Conservation (phyloP, 37 sponge, comb jelly and placozoan genomes). For the Agelas oroides region DNA sequence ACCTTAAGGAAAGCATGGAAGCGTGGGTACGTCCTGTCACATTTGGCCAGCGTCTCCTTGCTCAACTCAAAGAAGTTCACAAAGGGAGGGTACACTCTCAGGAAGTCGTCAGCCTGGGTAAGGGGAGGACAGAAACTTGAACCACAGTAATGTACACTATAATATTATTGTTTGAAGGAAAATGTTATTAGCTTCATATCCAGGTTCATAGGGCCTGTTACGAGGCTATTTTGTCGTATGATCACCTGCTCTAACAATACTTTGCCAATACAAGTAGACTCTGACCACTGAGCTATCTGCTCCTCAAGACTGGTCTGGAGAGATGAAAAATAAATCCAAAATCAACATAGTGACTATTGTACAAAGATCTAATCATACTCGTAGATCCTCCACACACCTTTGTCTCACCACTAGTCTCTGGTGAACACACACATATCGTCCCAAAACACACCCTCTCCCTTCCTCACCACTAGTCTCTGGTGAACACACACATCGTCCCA, state of each 20-base stretch:
- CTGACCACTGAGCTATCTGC: conserved; percentile 55
- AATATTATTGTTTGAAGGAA: too few relatives aligned
- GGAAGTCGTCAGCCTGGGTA: conserved; percentile 76
- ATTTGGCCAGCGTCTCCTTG: conserved; percentile 79
- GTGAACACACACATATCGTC: too few relatives aligned
- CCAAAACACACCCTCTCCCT: too few relatives aligned
- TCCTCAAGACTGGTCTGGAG: conserved; percentile 44
- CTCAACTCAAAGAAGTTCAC: conserved; percentile 91
- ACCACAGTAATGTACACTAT: too few relatives aligned
- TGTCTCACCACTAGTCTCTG: too few relatives aligned
- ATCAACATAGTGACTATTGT: too few relatives aligned
- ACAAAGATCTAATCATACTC: too few relatives aligned
- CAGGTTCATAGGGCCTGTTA: background rate
- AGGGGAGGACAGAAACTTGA: background rate
- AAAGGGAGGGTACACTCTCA: conserved; percentile 86
- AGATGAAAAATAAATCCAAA: too few relatives aligned
- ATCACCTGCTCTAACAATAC: conserved; percentile 62
- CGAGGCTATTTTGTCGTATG: background rate
- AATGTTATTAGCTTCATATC: background rate
- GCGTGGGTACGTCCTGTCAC: conserved; percentile 84
- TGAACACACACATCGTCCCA: too few relatives aligned
- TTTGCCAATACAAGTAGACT: conserved; percentile 52
- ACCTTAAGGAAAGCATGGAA: conserved; percentile 95
- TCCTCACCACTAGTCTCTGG: conserved; percentile 61
- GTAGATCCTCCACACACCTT: too few relatives aligned